Conservation (phyloP, 1,140 invertebrate species). For the Globodera rostochiensis region DNA sequence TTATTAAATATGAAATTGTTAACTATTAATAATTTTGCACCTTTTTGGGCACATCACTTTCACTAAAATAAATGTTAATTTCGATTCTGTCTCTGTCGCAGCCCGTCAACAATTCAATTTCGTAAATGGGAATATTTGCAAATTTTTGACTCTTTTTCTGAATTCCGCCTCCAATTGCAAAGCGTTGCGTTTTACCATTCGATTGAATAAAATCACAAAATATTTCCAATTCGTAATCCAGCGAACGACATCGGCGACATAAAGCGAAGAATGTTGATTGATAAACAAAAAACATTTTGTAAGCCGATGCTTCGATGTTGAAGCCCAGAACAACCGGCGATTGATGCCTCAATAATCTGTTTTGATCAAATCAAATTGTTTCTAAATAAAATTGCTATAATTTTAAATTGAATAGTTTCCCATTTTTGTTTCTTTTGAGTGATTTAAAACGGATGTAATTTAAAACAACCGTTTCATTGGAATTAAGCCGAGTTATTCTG, state of each 20-base stretch:
- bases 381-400: background rate
- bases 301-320: background rate
- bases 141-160: background rate
- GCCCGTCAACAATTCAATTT: background rate
- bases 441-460: background rate
- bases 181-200: background rate
- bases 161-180: background rate
- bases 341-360: background rate
- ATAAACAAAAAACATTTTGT: background rate
- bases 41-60: background rate
- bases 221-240: background rate
- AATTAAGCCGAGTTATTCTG: background rate
- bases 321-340: background rate
- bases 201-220: background rate
- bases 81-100: background rate
- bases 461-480: background rate
- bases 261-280: background rate
- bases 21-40: background rate
- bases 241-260: too few relatives aligned
- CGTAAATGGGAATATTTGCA: background rate
- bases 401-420: background rate
- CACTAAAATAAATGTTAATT: background rate
- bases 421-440: background rate
- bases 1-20: background rate
- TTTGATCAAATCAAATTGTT: background rate